phyloP scores from a whole-genome alignment of 2,888 invertebrate species.

The Amiota mariae region DNA sequence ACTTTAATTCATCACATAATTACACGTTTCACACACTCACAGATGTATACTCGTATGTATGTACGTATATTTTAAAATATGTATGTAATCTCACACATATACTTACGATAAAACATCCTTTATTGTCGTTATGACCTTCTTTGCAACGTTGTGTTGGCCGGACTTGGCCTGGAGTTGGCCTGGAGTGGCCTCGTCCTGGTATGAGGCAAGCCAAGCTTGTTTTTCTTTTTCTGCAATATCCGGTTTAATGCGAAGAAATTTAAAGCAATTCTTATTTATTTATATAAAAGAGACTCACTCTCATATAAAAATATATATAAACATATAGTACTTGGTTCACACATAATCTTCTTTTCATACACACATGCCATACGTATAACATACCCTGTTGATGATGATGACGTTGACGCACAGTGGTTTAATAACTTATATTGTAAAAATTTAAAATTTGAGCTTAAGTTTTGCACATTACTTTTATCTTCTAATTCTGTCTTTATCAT shows the following conservation, averaged over 20 bases:
- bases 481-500: no score
- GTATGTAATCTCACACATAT: no score
- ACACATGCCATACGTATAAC: no score
- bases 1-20: not conserved
- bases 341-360: no score
- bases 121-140: conserved; percentile 22
- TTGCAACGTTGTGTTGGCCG: not conserved
- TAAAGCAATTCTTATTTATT: conserved; percentile 29
- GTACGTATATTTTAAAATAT: no score
- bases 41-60: not conserved
- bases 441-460: no score
- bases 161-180: no score
- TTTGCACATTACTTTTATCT: no score
- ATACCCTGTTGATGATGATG: no score
- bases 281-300: conserved; percentile 4
- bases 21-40: not conserved
- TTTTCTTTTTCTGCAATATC: conserved; percentile 17
- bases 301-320: not conserved
- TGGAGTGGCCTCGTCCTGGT: no score
- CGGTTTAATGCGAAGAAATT: conserved; percentile 26
- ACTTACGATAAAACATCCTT: not conserved
- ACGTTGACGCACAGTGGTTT: no score
- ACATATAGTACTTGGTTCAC: not conserved
- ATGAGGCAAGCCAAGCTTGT: not conserved
- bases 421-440: no score